Conservation (phyloP, 92 coral and sea anemone genomes). For the Meandrina meandrites region DNA sequence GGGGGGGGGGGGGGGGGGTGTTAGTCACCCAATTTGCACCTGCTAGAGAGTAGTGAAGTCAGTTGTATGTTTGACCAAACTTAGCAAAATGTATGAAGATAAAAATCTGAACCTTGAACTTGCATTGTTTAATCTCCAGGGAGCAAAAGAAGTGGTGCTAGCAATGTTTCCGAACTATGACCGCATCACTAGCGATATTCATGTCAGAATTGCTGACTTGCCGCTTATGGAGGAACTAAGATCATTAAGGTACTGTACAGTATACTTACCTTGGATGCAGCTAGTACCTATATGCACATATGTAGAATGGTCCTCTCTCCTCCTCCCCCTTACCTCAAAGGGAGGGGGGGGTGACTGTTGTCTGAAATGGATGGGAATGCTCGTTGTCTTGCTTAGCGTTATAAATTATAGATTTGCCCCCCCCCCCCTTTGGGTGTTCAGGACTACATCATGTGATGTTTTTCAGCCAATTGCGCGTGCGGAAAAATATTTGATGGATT, state of each 20-base stretch:
- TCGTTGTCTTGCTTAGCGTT: too few relatives aligned
- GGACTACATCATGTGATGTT: too few relatives aligned
- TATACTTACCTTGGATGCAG: neutral
- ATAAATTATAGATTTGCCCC: too few relatives aligned
- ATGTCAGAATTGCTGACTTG: constrained; percentile 92
- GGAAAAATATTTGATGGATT: too few relatives aligned
- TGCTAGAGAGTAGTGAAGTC: neutral
- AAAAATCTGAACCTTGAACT: neutral
- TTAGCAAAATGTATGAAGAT: neutral
- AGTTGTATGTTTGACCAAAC: neutral
- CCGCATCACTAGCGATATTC: constrained; percentile 89
- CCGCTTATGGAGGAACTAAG: constrained; percentile 98
- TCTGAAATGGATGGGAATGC: too few relatives aligned
- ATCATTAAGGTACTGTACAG: constrained; percentile 75
- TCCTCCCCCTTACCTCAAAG: too few relatives aligned
- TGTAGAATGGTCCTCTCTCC: too few relatives aligned
- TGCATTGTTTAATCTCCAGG: constrained; percentile 43
- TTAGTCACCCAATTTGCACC: too few relatives aligned
- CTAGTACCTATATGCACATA: neutral
- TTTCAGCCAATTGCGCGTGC: too few relatives aligned
- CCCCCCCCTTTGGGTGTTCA: too few relatives aligned
- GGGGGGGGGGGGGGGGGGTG: too few relatives aligned
- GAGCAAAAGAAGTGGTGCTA: constrained; percentile 96
- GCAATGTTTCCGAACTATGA: constrained; percentile 97
- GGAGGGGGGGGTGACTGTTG: too few relatives aligned